phyloP scores from a whole-genome alignment of 2,888 invertebrate genomes.

The Drosophila mimica region DNA sequence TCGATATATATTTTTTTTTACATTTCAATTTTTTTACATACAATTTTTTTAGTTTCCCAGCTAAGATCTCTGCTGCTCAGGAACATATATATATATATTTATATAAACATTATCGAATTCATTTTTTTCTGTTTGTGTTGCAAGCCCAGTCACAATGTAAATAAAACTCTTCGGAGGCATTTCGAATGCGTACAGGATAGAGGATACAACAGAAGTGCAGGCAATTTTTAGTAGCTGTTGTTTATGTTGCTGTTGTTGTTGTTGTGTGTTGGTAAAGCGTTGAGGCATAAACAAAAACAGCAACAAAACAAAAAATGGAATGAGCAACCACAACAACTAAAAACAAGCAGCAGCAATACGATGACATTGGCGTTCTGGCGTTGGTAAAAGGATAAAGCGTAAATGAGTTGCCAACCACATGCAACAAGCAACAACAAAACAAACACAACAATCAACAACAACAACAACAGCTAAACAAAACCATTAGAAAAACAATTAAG shows the following conservation, averaged over 20 bases:
- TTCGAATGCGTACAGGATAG: not conserved
- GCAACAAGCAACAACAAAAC: constrained; percentile 21
- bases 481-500: constrained; percentile 57
- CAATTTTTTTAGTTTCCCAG: not conserved
- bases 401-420: constrained; percentile 64
- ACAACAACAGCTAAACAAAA: constrained; percentile 27
- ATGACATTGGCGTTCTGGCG: constrained; percentile 44
- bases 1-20: not conserved
- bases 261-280: constrained; percentile 38
- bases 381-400: constrained; percentile 59
- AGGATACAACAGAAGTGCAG: not conserved
- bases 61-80: not conserved
- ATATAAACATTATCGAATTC: not conserved
- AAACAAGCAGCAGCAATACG: constrained; percentile 26
- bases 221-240: not conserved
- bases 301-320: not conserved
- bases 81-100: not conserved
- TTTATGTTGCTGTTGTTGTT: not conserved
- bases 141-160: not conserved
- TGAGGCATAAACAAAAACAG: constrained; percentile 30
- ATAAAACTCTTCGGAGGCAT: not conserved
- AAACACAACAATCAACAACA: constrained; percentile 25
- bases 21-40: not conserved
- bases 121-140: not conserved
- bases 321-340: constrained; percentile 35